These are phyloP conservation scores for Willowsia nigromaculata DNA, from an alignment of 2,888 invertebrate genomes.

Conservation along the genomic window DNA sequence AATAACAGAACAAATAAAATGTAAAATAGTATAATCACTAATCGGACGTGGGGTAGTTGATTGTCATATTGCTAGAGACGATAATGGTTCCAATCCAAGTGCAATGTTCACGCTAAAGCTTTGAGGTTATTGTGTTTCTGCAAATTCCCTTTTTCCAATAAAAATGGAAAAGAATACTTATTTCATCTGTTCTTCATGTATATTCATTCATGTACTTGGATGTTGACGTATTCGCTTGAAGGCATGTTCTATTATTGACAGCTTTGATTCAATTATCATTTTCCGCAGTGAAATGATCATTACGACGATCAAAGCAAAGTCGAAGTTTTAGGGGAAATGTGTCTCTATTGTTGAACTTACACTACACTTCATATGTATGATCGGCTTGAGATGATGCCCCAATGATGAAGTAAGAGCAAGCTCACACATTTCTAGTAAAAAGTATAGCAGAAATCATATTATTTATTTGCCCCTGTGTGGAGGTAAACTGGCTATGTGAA, in stretches of 20 bases:
- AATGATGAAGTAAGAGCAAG: background rate
- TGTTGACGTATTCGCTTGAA: slow-evolving; percentile 35
- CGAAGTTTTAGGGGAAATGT: background rate
- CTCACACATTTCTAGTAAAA: background rate
- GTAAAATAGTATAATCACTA: too few relatives aligned
- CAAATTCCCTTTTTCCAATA: background rate
- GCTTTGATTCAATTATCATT: slow-evolving; percentile 76
- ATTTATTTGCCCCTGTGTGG: background rate
- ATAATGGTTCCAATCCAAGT: too few relatives aligned
- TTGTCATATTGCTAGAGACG: too few relatives aligned
- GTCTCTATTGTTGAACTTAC: background rate
- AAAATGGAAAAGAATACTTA: background rate
- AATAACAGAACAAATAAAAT: too few relatives aligned
- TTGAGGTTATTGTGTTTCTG: too few relatives aligned
- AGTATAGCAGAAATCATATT: background rate
- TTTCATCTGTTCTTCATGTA: background rate
- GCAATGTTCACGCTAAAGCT: too few relatives aligned
- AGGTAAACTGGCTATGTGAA: background rate
- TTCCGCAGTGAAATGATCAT: background rate
- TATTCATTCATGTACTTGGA: background rate
- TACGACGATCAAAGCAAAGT: too few relatives aligned
- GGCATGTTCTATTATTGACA: slow-evolving; percentile 76
- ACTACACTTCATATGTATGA: too few relatives aligned
- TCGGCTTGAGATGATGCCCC: background rate
- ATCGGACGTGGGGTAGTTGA: too few relatives aligned